These are phyloP conservation scores for Alcedo quadribrachys DNA, from an alignment of 2,797 vertebrate species.

Conservation along the genomic window DNA sequence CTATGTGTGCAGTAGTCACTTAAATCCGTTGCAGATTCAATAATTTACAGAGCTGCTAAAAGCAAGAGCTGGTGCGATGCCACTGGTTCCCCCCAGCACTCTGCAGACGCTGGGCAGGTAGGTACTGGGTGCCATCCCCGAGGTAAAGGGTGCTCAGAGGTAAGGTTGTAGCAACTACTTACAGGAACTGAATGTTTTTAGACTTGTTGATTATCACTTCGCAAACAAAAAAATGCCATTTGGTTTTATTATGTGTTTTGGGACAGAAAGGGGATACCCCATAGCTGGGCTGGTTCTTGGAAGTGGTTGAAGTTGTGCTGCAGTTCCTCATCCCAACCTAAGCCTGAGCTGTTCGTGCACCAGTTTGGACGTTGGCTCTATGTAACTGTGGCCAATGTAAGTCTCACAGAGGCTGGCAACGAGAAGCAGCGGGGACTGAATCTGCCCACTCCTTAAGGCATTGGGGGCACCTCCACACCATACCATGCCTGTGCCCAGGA, in stretches of 20 bases:
- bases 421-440: background rate
- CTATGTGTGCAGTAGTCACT: background rate
- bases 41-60: background rate
- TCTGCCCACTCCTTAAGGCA: background rate
- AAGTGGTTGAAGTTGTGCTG: background rate
- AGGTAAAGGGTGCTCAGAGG: background rate
- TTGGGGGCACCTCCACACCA: rapidly evolving
- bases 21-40: background rate
- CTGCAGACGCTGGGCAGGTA: background rate
- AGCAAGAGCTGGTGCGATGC: background rate
- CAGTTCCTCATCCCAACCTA: rapidly evolving
- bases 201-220: too few species aligned
- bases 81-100: rapidly evolving
- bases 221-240: too few species aligned
- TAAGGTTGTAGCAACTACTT: background rate
- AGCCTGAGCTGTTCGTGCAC: background rate
- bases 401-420: rapidly evolving
- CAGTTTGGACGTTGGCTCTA: rapidly evolving
- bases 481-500: rapidly evolving
- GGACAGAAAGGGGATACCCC: background rate
- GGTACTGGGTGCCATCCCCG: background rate
- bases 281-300: background rate
- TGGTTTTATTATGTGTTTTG: rapidly evolving
- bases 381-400: rapidly evolving
- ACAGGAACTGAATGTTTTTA: background rate